phyloP scores from a whole-genome alignment of 2,113 vertebrate species.

The Gallinago undulata region DNA sequence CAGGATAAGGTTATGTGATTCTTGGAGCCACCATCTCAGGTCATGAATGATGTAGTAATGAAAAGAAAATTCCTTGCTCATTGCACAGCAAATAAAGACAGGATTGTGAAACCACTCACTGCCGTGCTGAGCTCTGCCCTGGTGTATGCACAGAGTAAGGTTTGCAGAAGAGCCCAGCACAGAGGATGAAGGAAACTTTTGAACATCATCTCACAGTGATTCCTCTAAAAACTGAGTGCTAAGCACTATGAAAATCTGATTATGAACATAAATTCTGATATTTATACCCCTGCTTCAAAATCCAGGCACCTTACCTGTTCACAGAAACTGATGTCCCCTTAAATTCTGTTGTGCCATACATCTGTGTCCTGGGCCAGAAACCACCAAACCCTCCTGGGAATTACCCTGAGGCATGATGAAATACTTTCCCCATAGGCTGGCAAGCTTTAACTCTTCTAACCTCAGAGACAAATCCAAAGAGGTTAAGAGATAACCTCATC shows the following conservation, averaged over 20 bases:
- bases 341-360: background rate
- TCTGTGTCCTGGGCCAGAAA: background rate
- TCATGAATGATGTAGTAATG: conserved; percentile 68
- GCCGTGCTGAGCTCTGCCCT: background rate
- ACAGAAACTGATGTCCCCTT: background rate
- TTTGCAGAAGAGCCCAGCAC: background rate
- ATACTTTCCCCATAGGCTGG: background rate
- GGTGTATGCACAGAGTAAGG: background rate
- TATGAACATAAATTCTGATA: background rate
- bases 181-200: background rate
- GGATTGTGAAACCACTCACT: conserved; percentile 52
- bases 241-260: background rate
- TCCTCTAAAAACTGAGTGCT: background rate
- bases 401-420: background rate
- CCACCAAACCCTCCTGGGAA: background rate
- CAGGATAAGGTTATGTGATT: conserved; percentile 74
- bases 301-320: background rate
- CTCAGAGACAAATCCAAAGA: background rate
- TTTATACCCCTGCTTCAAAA: background rate
- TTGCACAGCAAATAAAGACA: conserved; percentile 66
- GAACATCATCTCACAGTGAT: background rate
- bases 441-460: background rate
- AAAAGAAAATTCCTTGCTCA: conserved; percentile 61
- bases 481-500: background rate
- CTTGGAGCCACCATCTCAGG: conserved; percentile 61